These are phyloP conservation scores for Candoia aspera DNA, from an alignment of 2,113 vertebrate genomes.

Conservation along the genomic window DNA sequence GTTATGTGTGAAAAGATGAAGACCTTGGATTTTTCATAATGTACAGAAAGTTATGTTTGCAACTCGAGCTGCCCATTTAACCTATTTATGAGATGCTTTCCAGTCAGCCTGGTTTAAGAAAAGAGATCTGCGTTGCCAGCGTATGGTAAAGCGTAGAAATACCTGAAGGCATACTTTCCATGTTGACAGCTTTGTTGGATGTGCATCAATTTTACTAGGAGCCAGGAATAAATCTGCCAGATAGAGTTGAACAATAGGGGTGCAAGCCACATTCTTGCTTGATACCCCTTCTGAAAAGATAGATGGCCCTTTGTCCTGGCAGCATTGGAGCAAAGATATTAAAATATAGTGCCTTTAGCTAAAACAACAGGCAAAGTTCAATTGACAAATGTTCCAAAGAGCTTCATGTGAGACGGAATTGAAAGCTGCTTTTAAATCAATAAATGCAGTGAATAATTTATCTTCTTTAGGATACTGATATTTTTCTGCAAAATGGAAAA, in stretches of 20 bases:
- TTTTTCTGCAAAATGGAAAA: background rate
- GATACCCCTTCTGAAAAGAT: background rate
- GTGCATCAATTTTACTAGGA: background rate
- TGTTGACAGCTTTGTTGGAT: background rate
- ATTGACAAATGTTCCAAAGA: background rate
- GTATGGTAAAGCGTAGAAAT: background rate
- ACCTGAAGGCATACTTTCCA: background rate
- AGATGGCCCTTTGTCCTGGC: background rate
- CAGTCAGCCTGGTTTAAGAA: background rate
- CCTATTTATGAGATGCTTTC: background rate
- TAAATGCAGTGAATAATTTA: background rate
- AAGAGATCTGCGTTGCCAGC: background rate
- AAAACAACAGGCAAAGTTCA: background rate
- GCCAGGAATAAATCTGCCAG: background rate
- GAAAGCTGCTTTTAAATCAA: background rate
- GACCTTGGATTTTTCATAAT: background rate
- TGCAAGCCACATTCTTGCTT: background rate
- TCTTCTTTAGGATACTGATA: background rate
- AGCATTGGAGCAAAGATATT: background rate
- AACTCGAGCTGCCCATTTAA: background rate
- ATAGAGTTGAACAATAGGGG: background rate
- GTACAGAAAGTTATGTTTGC: background rate
- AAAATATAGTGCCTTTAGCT: constrained; percentile 4
- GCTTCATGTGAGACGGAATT: background rate
- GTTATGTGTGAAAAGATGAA: background rate